Evolutionary conservation across 2,888 invertebrate genomes (phyloP).

Genomic region (Tachina lurida): DNA sequence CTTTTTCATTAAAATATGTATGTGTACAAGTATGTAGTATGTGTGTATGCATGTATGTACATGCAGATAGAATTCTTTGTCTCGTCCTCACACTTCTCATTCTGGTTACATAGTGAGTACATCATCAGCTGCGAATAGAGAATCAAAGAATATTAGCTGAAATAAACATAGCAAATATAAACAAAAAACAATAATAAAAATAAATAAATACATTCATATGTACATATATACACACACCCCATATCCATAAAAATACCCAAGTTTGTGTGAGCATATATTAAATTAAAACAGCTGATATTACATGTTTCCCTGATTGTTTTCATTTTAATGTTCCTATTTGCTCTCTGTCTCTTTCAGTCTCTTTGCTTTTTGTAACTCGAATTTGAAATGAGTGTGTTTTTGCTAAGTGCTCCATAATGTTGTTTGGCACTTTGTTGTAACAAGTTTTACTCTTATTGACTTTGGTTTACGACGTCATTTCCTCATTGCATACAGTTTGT

Average conservation of each 20-base stretch:
- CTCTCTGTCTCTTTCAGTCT: neutral
- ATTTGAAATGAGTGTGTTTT: conserved; percentile 13
- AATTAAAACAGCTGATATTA: conserved; percentile 67
- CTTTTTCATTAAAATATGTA: no score
- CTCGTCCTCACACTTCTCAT: no score
- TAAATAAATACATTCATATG: conserved; percentile 23
- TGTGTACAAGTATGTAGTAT: neutral
- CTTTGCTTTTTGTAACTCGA: neutral
- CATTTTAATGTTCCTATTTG: conserved; percentile 43
- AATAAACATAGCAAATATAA: conserved; percentile 62
- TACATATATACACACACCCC: neutral
- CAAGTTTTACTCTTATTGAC: conserved; percentile 44
- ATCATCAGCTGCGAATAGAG: conserved; percentile 62
- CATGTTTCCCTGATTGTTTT: conserved; percentile 65
- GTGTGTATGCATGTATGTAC: neutral
- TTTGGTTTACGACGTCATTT: conserved; percentile 48
- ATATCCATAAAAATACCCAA: neutral
- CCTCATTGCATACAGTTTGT: conserved; percentile 10
- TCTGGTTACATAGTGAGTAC: conserved; percentile 4
- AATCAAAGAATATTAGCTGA: conserved; percentile 55
- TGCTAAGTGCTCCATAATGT: conserved; percentile 21
- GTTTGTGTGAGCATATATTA: neutral
- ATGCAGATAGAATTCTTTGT: no score
- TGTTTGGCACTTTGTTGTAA: conserved; percentile 35
- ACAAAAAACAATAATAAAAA: conserved; percentile 49